phyloP scores from a whole-genome alignment of 92 coral and sea anemone species.

The Phenganax marumi region DNA sequence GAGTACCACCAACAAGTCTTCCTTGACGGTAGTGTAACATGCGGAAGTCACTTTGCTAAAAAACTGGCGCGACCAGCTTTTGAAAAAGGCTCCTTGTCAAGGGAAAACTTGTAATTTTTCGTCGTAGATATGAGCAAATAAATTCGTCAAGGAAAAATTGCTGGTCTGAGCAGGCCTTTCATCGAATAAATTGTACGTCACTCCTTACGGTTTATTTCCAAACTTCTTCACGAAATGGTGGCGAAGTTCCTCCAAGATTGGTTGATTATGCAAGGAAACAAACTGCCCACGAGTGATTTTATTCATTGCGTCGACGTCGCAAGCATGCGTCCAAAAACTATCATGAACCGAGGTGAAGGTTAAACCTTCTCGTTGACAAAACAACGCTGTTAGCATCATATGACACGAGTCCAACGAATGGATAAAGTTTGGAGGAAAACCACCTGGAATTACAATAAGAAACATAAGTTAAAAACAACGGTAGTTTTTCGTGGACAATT shows the following conservation, averaged over 20 bases:
- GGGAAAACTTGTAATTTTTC: not conserved
- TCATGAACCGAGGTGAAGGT: slow-evolving; percentile 95
- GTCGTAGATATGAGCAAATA: no score
- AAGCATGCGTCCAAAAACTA: slow-evolving; percentile 98
- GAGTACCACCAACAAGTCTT: no score
- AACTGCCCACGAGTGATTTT: slow-evolving; percentile 84
- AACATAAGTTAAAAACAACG: no score
- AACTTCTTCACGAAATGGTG: slow-evolving; percentile 76
- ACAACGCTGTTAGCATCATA: slow-evolving; percentile 94
- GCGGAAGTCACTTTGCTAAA: no score
- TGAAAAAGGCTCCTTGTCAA: not conserved
- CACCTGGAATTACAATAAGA: slow-evolving; percentile 11
- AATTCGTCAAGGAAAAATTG: not conserved
- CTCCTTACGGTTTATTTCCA: slow-evolving; percentile 69
- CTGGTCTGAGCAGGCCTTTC: not conserved
- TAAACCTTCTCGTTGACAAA: slow-evolving; percentile 82
- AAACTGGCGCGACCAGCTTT: no score
- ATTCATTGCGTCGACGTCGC: slow-evolving; percentile 83
- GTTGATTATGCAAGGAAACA: slow-evolving; percentile 83
- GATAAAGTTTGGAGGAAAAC: slow-evolving; percentile 95
- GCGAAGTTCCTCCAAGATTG: slow-evolving; percentile 78
- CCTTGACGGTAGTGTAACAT: no score
- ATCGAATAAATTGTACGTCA: not conserved
- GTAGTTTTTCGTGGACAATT: no score
- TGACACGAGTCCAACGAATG: slow-evolving; percentile 97